phyloP scores from a whole-genome alignment of 2,113 vertebrate genomes.

The Hippocampus mohnikei region DNA sequence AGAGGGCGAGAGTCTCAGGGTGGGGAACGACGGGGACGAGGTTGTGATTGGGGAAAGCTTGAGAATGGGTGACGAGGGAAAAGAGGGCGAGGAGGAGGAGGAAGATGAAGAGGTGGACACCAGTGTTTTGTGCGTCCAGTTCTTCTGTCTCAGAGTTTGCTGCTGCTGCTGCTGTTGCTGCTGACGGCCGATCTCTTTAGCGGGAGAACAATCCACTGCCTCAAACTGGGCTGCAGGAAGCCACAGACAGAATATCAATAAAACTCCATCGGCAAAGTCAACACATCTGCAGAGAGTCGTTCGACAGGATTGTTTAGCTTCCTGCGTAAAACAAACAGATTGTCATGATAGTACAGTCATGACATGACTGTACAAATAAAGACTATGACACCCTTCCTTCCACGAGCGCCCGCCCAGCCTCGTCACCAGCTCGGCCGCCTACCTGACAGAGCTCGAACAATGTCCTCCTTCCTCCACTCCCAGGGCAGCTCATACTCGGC shows the following conservation, averaged over 20 bases:
- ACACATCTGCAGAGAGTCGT: slow-evolving; percentile 43
- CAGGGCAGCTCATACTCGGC: slow-evolving; percentile 77
- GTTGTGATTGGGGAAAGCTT: slow-evolving; percentile 65
- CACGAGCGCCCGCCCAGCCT: slow-evolving; percentile 30
- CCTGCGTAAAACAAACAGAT: slow-evolving; percentile 46
- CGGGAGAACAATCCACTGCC: slow-evolving; percentile 69
- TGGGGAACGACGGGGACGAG: slow-evolving; percentile 57
- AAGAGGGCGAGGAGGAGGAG: slow-evolving; percentile 56
- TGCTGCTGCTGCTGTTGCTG: slow-evolving; percentile 53
- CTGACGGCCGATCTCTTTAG: slow-evolving; percentile 75
- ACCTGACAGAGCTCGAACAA: slow-evolving; percentile 76
- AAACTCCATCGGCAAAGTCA: slow-evolving; percentile 38
- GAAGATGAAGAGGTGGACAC: slow-evolving; percentile 60
- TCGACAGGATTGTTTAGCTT: slow-evolving; percentile 45
- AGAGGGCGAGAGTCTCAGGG: slow-evolving; percentile 60
- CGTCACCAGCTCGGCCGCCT: slow-evolving; percentile 33
- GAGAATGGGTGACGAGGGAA: slow-evolving; percentile 65
- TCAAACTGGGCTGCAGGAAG: slow-evolving; percentile 85
- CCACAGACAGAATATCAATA: slow-evolving; percentile 39
- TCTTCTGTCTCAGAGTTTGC: slow-evolving; percentile 80
- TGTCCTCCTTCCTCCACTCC: slow-evolving; percentile 80
- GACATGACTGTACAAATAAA: slow-evolving; percentile 48
- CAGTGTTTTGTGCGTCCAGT: slow-evolving; percentile 85
- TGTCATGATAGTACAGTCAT: slow-evolving; percentile 29
- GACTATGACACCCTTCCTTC: slow-evolving; percentile 43